Conservation (phyloP, 2,113 vertebrate genomes). For the Desmodus rotundus region DNA sequence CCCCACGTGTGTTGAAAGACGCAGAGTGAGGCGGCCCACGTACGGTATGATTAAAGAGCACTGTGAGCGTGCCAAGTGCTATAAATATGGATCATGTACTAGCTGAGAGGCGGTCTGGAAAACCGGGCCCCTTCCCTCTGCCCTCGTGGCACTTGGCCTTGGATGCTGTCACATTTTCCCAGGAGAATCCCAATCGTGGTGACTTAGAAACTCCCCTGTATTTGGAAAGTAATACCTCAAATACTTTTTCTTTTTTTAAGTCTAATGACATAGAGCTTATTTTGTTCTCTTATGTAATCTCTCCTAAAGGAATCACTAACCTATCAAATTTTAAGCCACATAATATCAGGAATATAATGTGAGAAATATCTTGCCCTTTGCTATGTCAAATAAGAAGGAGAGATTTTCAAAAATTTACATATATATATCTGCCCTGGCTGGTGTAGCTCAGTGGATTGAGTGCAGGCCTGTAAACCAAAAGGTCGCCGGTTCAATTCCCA, state of each 20-base stretch:
- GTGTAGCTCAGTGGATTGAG: no score
- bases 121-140: background rate
- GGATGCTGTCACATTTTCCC: fast-evolving
- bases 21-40: slow-evolving; percentile 11
- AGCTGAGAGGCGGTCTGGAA: background rate
- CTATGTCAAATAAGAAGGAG: background rate
- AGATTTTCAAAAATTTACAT: background rate
- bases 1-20: background rate
- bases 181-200: background rate
- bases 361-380: background rate
- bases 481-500: no score
- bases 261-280: background rate
- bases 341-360: background rate
- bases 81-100: background rate
- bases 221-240: background rate
- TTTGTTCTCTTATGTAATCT: background rate
- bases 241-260: background rate
- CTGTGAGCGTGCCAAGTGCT: slow-evolving; percentile 1
- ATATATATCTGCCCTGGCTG: background rate
- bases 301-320: background rate
- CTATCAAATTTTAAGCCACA: background rate
- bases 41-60: slow-evolving; percentile 16
- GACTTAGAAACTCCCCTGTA: background rate
- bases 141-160: fast-evolving
- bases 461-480: no score